These are phyloP conservation scores for Montipora cactus DNA, from an alignment of 64 coral and sea anemone species.

Conservation along the genomic window DNA sequence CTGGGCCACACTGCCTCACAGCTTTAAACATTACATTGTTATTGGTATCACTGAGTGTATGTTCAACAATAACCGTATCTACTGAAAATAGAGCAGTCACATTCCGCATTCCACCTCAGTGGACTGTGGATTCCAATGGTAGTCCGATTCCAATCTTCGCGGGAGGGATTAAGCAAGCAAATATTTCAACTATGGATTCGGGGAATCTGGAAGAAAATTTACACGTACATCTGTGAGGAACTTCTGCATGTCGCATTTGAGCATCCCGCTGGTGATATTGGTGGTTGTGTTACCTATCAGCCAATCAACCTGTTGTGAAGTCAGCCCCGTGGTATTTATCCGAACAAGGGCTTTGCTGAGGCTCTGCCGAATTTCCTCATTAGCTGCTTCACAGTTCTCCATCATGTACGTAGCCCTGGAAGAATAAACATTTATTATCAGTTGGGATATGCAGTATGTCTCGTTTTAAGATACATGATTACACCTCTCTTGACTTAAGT, in stretches of 20 bases:
- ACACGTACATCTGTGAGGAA: constrained; percentile 63
- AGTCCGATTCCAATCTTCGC: too few relatives aligned
- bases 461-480: background rate
- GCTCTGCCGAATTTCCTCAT: background rate
- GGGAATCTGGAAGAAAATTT: background rate
- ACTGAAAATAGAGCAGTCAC: too few relatives aligned
- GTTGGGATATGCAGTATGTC: background rate
- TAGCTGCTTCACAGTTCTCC: constrained; percentile 34
- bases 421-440: background rate
- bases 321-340: constrained; percentile 39
- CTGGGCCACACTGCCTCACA: too few relatives aligned
- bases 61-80: too few relatives aligned
- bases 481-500: background rate
- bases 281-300: constrained; percentile 42
- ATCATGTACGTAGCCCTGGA: constrained; percentile 67
- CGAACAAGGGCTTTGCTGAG: constrained; percentile 12
- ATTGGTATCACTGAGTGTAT: too few relatives aligned
- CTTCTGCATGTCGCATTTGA: constrained; percentile 46
- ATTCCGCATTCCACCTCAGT: too few relatives aligned
- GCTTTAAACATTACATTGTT: too few relatives aligned
- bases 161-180: background rate
- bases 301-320: background rate
- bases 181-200: too few relatives aligned
- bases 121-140: too few relatives aligned
- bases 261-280: constrained; percentile 27